Percentiles rank a stretch among this genome's conserved stretches.
These are phyloP conservation scores for Bellardia bayeri DNA, from an alignment of 2,888 invertebrate species.

Conservation along the genomic window DNA sequence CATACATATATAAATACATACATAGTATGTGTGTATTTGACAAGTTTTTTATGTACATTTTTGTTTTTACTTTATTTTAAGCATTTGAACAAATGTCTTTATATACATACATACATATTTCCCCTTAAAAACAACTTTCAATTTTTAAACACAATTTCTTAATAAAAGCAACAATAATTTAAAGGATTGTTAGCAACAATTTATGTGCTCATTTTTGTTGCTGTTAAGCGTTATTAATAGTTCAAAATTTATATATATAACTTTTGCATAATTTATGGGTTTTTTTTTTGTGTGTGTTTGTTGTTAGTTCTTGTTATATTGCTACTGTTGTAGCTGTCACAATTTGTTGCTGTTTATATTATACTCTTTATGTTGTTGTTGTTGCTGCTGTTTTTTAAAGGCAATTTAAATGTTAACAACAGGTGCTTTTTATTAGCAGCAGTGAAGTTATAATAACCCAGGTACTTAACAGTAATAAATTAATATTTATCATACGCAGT, in stretches of 20 bases:
- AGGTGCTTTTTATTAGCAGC: constrained; percentile 69
- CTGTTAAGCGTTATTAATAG: constrained; percentile 36
- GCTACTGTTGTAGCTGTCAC: constrained; percentile 7
- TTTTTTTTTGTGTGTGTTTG: not conserved
- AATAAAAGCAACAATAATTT: not conserved
- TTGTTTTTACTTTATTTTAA: too few species aligned
- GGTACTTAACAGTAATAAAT: constrained; percentile 69
- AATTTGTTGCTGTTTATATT: not conserved
- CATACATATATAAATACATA: too few species aligned
- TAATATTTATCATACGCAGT: constrained; percentile 69
- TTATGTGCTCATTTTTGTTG: not conserved
- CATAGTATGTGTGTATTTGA: too few species aligned
- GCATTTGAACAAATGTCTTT: too few species aligned
- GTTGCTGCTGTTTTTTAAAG: constrained; percentile 37
- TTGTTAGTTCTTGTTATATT: constrained; percentile 29
- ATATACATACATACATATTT: too few species aligned
- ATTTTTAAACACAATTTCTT: too few species aligned
- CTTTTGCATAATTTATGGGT: constrained; percentile 60
- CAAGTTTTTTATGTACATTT: too few species aligned
- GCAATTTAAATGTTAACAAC: constrained; percentile 71
- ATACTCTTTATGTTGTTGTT: constrained; percentile 4
- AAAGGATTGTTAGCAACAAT: constrained; percentile 16
- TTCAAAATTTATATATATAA: constrained; percentile 53
- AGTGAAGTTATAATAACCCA: constrained; percentile 37
- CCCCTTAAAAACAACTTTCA: too few species aligned